Conservation (phyloP, 1,140 invertebrate species). For the Proales similis region DNA sequence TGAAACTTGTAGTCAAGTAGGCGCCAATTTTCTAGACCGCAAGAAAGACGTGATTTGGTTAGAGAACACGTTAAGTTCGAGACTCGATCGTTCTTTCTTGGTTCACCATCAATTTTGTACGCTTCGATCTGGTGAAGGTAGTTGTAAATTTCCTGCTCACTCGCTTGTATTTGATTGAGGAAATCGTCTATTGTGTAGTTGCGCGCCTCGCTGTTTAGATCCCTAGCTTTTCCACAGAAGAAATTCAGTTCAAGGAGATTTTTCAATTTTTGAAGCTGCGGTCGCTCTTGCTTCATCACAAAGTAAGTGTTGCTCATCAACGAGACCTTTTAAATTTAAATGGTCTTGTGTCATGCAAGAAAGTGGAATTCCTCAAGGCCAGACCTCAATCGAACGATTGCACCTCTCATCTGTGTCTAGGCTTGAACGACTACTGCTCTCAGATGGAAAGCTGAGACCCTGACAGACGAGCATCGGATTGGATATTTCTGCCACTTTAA, state of each 20-base stretch:
- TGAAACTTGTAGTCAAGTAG: conserved; percentile 17
- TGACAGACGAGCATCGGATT: conserved; percentile 8
- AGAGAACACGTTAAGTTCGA: no score
- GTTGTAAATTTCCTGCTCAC: conserved; percentile 29
- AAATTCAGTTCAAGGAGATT: conserved; percentile 29
- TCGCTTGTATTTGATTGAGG: conserved; percentile 13
- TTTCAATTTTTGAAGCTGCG: conserved; percentile 28
- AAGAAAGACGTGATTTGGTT: no score
- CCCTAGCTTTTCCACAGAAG: conserved; percentile 28
- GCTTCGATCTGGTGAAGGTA: conserved; percentile 31
- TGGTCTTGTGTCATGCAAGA: not conserved
- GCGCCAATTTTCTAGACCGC: no score
- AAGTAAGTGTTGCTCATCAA: conserved; percentile 33
- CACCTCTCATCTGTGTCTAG: no score
- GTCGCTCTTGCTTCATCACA: conserved; percentile 8
- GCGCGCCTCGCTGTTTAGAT: conserved; percentile 1
- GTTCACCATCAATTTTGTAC: conserved; percentile 27
- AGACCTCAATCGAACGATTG: no score
- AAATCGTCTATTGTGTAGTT: conserved; percentile 14
- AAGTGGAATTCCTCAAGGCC: no score
- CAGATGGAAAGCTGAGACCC: not conserved
- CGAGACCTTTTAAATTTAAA: conserved; percentile 2
- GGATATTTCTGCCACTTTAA: conserved; percentile 36
- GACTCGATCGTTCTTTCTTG: no score
- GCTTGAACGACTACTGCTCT: no score